phyloP scores from a whole-genome alignment of 2,888 invertebrate genomes.

The Oligia strigilis region DNA sequence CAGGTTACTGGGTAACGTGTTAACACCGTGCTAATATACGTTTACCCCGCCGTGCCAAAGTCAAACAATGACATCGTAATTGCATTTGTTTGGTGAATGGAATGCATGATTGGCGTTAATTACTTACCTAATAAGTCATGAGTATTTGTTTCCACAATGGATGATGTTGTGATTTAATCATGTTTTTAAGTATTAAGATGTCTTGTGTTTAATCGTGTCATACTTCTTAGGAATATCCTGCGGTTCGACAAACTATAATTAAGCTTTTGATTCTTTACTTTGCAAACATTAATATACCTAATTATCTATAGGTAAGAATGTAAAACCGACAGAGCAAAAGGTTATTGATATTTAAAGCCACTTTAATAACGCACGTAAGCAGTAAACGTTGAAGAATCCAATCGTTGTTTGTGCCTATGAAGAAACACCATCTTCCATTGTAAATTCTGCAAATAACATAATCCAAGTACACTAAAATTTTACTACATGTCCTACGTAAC shows the following conservation, averaged over 20 bases:
- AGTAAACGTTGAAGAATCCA: conserved; percentile 25
- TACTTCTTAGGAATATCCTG: conserved; percentile 15
- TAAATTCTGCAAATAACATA: conserved; percentile 64
- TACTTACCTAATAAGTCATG: conserved; percentile 35
- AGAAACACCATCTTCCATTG: conserved; percentile 36
- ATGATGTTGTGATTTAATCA: conserved; percentile 28
- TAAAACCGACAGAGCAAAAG: not conserved
- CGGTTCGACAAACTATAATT: not conserved
- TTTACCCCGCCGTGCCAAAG: conserved; percentile 46
- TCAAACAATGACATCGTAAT: conserved; percentile 62
- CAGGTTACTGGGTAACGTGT: conserved; percentile 76
- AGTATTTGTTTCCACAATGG: conserved; percentile 29
- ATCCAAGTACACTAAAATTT: conserved; percentile 64
- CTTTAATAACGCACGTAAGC: not conserved
- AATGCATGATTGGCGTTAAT: conserved; percentile 44
- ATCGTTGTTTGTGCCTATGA: not conserved
- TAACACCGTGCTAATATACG: conserved; percentile 59
- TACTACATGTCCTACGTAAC: conserved; percentile 69
- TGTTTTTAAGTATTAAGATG: conserved; percentile 32
- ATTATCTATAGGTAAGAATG: not conserved
- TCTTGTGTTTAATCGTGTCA: conserved; percentile 23
- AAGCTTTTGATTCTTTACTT: not conserved
- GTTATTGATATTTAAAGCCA: conserved; percentile 5
- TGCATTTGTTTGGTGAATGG: conserved; percentile 51
- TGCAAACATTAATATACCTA: not conserved